These are phyloP conservation scores for Sipha flava DNA, from an alignment of 1,140 invertebrate genomes.

Conservation along the genomic window DNA sequence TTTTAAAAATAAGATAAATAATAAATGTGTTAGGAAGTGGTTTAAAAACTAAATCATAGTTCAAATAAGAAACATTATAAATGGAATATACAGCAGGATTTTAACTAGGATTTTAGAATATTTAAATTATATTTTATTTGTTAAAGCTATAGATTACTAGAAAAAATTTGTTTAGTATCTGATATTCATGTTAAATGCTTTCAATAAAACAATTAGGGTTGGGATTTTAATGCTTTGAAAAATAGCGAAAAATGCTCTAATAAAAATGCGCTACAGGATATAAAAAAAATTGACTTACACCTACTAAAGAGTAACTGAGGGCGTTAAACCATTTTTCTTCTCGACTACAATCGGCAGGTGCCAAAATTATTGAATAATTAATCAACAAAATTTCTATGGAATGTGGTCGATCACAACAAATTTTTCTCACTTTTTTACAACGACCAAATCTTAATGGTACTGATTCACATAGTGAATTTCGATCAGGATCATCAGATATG, in stretches of 20 bases:
- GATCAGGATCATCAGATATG: not conserved
- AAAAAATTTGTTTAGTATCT: too few species aligned
- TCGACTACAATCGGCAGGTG: slow-evolving; percentile 11
- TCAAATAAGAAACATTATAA: too few species aligned
- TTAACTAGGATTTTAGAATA: too few species aligned
- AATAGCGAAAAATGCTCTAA: not conserved
- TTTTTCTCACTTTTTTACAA: slow-evolving; percentile 10
- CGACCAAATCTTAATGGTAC: slow-evolving; percentile 21
- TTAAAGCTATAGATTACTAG: too few species aligned
- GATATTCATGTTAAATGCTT: too few species aligned
- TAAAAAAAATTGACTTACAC: not conserved
- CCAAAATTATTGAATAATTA: not conserved
- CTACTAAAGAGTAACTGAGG: not conserved
- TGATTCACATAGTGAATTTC: not conserved
- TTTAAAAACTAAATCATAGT: too few species aligned
- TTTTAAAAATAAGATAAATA: too few species aligned
- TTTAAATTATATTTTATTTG: too few species aligned
- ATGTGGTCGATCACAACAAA: not conserved
- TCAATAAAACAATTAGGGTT: too few species aligned
- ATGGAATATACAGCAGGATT: too few species aligned
- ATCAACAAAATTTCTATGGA: not conserved
- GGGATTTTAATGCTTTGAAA: too few species aligned
- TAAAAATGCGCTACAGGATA: not conserved
- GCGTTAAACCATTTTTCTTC: slow-evolving; percentile 31
- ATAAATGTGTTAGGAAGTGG: too few species aligned